Conservation (phyloP, 2,113 vertebrate genomes). For the Hymenochirus boettgeri region DNA sequence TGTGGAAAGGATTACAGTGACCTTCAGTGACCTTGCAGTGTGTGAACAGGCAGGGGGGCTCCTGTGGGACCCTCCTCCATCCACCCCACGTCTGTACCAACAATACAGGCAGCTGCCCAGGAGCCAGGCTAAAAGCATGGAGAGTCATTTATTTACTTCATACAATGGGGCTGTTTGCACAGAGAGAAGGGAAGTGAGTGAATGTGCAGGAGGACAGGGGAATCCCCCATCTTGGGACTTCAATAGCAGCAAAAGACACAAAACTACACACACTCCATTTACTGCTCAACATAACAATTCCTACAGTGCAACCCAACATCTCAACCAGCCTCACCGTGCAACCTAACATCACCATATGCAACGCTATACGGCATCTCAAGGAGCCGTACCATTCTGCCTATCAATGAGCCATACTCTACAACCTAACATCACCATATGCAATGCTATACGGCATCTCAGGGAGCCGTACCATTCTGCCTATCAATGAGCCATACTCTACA, state of each 20-base stretch:
- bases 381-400: too few relatives aligned
- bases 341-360: too few relatives aligned
- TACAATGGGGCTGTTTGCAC: conserved; percentile 74
- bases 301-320: too few relatives aligned
- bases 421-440: too few relatives aligned
- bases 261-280: neutral
- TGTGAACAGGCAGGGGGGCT: conserved; percentile 41
- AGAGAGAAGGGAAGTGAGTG: conserved; percentile 62
- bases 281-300: too few relatives aligned
- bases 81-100: conserved; percentile 41
- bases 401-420: too few relatives aligned
- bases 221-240: neutral
- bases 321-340: too few relatives aligned
- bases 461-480: too few relatives aligned
- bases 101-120: conserved; percentile 69
- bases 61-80: conserved; percentile 26
- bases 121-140: conserved; percentile 70
- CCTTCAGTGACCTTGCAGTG: conserved; percentile 49
- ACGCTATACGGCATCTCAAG: too few relatives aligned
- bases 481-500: too few relatives aligned
- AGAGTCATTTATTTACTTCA: conserved; percentile 82
- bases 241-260: neutral
- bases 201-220: conserved; percentile 48
- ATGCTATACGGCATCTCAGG: too few relatives aligned
- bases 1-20: conserved; percentile 30